Percentiles rank a stretch among this genome's conserved stretches.
These are phyloP conservation scores for Panurus biarmicus DNA, from an alignment of 2,113 vertebrate genomes.

Conservation along the genomic window DNA sequence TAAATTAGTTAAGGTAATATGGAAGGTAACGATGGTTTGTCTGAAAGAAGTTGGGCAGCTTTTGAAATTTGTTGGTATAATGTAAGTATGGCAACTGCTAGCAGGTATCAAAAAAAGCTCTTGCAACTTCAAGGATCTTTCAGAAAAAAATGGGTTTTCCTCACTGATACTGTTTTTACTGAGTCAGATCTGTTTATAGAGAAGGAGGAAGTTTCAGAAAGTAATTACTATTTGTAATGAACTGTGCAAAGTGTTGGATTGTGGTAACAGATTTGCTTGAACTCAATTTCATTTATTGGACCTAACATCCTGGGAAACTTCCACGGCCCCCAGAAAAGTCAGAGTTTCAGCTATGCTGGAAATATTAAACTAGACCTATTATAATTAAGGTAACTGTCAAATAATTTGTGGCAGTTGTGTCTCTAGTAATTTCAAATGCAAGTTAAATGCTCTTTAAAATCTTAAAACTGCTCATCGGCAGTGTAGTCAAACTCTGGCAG, in stretches of 20 bases:
- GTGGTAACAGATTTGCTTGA: conserved; percentile 25
- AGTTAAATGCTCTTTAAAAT: not conserved
- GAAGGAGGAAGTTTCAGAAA: not conserved
- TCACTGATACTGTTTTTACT: not conserved
- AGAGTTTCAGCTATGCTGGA: not conserved
- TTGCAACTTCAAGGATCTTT: not conserved
- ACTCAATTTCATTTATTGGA: conserved; percentile 20
- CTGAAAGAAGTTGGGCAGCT: not conserved
- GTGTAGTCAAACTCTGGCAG: not conserved
- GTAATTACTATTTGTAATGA: conserved; percentile 37
- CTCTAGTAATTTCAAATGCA: not conserved
- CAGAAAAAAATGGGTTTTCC: not conserved
- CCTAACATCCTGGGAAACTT: not conserved
- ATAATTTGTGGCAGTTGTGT: not conserved
- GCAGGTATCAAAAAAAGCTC: not conserved
- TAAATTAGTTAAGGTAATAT: not conserved
- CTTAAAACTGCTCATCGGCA: not conserved
- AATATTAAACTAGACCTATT: not conserved
- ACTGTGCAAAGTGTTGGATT: not conserved
- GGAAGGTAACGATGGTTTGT: not conserved
- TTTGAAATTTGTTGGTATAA: not conserved
- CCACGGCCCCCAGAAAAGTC: not conserved
- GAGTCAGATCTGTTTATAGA: not conserved
- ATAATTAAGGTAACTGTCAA: not conserved
- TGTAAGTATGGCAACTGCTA: not conserved